These are phyloP conservation scores for Dunckerocampus dactyliophorus DNA, from an alignment of 2,113 vertebrate genomes.

Conservation along the genomic window DNA sequence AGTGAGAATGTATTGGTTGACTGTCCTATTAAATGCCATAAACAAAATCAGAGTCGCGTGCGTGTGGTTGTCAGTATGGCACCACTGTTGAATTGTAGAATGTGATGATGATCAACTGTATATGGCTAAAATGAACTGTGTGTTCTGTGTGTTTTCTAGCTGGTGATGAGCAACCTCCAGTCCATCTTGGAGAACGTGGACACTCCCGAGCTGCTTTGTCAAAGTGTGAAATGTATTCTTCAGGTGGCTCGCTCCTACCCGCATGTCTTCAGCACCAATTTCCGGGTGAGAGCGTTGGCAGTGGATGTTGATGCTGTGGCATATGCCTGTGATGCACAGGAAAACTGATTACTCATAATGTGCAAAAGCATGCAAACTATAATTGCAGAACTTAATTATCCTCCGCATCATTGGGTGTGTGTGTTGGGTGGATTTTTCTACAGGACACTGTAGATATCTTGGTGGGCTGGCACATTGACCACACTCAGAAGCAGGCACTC, in stretches of 20 bases:
- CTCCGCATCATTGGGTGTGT: background rate
- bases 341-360: background rate
- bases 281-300: conserved; percentile 79
- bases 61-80: background rate
- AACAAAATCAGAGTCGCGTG: background rate
- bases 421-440: conserved; percentile 1
- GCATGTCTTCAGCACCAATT: conserved; percentile 98
- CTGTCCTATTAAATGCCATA: background rate
- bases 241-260: conserved; percentile 94
- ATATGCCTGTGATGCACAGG: background rate
- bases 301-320: background rate
- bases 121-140: background rate
- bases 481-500: conserved; percentile 91
- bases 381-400: background rate
- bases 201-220: conserved; percentile 96
- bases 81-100: too few species aligned
- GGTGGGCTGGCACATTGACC: conserved; percentile 99
- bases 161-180: conserved; percentile 97
- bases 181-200: conserved; percentile 97
- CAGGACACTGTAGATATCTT: conserved; percentile 98
- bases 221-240: conserved; percentile 95
- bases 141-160: conserved; percentile 60
- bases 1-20: too few species aligned
- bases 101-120: background rate
- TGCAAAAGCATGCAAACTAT: background rate